Base-by-base conservation (phyloP, 2,113 vertebrate genomes). In the Lycaon pictus region DNA sequence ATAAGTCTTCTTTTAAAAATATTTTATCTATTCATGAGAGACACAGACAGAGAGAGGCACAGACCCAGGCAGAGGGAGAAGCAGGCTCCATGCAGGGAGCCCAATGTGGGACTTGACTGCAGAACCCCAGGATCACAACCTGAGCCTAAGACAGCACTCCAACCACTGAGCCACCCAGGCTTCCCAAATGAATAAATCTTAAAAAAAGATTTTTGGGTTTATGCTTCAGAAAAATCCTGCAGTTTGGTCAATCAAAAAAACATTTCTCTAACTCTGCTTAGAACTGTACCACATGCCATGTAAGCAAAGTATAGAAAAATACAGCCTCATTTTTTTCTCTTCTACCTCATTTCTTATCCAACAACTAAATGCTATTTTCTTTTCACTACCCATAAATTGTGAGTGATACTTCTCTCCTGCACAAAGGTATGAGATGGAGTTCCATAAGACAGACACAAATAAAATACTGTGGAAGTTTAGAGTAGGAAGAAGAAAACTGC, bases 201-300 rank as follows among this genome's bases (percentile, higher is more conserved):
- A 2, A 19, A 69, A 89, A 48, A 63, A 63, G 62, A 90, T 25
- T 55, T 15, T 8, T 87, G 19, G 22, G 5, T 51, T 77, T 19
- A 62, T 20, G 37, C 11, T 3, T 25, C 92, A 56, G 20, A 95
- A 74, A 85, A 86, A 76, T 35, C 43, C 51, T 86, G 1, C 27
- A 97, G 51, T 76, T 17, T 17, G 58, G 35, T 62, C 53, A 63
- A 84, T 74, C 80, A 83, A 88, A 77, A 95, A 95, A 65, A 29
- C n/a, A 80, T 60, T n/a, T 51, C 48, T 32, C 4, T 74, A 67
- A 51, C 25, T 74, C 15, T 79, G 55, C 27, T 91, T 91, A 80
- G 10, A 83, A 53, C 17, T 90, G 13, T 48, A 86, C 20, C 43
- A 90, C 12, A 51, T 29, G 80, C 32, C 81, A 32, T 23, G 94